Evolutionary conservation across 1,140 invertebrate genomes (phyloP).

Genomic region (Lethrus apterus): DNA sequence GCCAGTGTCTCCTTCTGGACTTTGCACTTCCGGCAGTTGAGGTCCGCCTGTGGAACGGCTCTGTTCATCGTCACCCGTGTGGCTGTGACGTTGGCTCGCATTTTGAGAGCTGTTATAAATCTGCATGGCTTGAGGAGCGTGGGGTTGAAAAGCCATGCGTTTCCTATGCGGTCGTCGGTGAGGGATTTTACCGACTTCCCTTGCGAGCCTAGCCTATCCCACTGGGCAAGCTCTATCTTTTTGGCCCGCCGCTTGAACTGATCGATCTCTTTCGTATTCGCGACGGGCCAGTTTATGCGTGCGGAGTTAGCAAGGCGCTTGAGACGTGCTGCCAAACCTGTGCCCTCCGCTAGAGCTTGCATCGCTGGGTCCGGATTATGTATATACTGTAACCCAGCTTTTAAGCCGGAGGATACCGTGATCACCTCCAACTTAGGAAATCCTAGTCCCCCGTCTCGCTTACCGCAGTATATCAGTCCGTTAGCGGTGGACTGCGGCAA

Average conservation of each 20-base stretch:
- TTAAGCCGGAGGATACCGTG: neutral
- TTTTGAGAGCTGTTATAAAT: slow-evolving; percentile 23
- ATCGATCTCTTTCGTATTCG: neutral
- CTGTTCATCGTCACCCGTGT: slow-evolving; percentile 20
- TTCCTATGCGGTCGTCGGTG: slow-evolving; percentile 16
- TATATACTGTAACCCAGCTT: slow-evolving; percentile 14
- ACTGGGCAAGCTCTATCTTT: slow-evolving; percentile 11
- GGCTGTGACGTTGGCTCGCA: slow-evolving; percentile 25
- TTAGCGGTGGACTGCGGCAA: slow-evolving; percentile 13
- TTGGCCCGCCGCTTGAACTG: slow-evolving; percentile 8
- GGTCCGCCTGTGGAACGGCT: slow-evolving; percentile 13
- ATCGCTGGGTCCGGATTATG: slow-evolving; percentile 19
- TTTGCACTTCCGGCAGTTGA: slow-evolving; percentile 18
- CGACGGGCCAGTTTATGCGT: slow-evolving; percentile 15
- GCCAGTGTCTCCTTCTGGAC: slow-evolving; percentile 26
- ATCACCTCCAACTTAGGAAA: slow-evolving; percentile 7
- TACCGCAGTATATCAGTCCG: slow-evolving; percentile 23
- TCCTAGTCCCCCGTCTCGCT: slow-evolving; percentile 28
- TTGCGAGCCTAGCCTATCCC: slow-evolving; percentile 18
- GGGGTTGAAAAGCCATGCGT: slow-evolving; percentile 17
- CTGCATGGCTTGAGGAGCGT: slow-evolving; percentile 21
- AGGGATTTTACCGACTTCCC: slow-evolving; percentile 22
- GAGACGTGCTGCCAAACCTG: slow-evolving; percentile 17
- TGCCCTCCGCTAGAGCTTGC: slow-evolving; percentile 17
- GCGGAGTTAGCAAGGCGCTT: slow-evolving; percentile 8